Percentiles rank a stretch among this genome's conserved stretches.
phyloP scores from a whole-genome alignment of 2,888 invertebrate genomes.

The Drosophila meridiana region DNA sequence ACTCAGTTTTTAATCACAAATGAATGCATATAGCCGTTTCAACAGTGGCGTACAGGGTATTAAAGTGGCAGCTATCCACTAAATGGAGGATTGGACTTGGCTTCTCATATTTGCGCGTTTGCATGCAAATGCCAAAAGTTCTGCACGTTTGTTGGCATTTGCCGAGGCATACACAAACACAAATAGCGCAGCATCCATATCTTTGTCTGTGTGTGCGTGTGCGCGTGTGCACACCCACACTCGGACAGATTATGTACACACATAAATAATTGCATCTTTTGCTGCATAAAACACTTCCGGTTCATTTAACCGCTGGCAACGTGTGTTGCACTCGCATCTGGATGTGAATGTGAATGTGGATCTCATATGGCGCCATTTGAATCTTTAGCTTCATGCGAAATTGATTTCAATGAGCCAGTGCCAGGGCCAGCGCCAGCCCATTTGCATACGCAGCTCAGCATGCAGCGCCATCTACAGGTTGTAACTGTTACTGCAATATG shows the following conservation, averaged over 20 bases:
- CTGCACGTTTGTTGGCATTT: constrained; percentile 38
- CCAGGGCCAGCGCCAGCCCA: constrained; percentile 5
- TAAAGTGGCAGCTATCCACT: constrained; percentile 45
- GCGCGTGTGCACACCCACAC: neutral
- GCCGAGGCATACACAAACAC: constrained; percentile 19
- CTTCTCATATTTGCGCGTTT: constrained; percentile 59
- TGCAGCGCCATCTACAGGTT: constrained; percentile 31
- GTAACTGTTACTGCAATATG: constrained; percentile 21
- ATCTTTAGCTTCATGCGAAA: constrained; percentile 42
- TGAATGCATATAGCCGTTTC: neutral
- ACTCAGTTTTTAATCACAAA: neutral
- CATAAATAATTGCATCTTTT: constrained; percentile 60
- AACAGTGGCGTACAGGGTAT: constrained; percentile 17
- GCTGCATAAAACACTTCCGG: constrained; percentile 71
- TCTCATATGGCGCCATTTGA: constrained; percentile 49
- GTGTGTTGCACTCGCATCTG: constrained; percentile 5
- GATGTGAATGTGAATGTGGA: constrained; percentile 8
- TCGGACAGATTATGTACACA: constrained; percentile 8
- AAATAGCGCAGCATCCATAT: neutral
- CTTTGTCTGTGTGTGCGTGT: neutral
- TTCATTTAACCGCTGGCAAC: constrained; percentile 63
- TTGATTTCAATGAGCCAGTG: constrained; percentile 45
- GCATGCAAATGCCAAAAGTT: constrained; percentile 62
- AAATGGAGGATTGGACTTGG: constrained; percentile 45
- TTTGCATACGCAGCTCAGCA: constrained; percentile 33